Conservation (phyloP, 1,140 invertebrate genomes). For the Fopius arisanus region DNA sequence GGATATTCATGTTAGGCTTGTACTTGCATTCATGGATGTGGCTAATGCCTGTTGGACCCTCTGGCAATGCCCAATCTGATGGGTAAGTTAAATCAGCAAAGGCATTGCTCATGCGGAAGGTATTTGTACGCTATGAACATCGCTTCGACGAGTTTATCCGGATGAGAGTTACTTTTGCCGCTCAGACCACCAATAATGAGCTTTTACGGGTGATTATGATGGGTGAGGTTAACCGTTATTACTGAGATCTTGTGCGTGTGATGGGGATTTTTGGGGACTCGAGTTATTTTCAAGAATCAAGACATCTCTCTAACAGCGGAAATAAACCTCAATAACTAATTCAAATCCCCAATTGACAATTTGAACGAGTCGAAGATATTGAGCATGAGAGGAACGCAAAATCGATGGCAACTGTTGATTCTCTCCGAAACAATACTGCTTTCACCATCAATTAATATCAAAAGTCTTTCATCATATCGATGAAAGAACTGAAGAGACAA, state of each 20-base stretch:
- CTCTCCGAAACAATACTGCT: no score
- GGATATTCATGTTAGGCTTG: slow-evolving; percentile 14
- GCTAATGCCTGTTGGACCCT: neutral
- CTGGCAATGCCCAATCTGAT: neutral
- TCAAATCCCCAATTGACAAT: no score
- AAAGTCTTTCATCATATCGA: neutral
- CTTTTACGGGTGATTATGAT: slow-evolving; percentile 12
- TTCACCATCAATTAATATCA: neutral
- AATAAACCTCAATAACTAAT: no score
- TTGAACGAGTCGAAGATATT: no score
- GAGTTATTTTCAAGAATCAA: no score
- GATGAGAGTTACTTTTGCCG: slow-evolving; percentile 17
- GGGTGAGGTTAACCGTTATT: neutral
- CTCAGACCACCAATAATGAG: neutral
- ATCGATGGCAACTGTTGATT: no score
- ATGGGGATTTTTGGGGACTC: neutral
- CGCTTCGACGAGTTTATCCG: neutral
- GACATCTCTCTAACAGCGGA: no score
- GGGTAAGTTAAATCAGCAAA: neutral
- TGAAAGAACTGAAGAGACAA: neutral
- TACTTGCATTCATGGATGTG: neutral
- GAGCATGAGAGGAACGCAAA: no score
- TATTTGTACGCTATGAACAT: neutral
- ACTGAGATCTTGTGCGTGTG: neutral
- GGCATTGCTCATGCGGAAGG: neutral